phyloP scores from a whole-genome alignment of 2,888 invertebrate species.

The Strigamia maritima region DNA sequence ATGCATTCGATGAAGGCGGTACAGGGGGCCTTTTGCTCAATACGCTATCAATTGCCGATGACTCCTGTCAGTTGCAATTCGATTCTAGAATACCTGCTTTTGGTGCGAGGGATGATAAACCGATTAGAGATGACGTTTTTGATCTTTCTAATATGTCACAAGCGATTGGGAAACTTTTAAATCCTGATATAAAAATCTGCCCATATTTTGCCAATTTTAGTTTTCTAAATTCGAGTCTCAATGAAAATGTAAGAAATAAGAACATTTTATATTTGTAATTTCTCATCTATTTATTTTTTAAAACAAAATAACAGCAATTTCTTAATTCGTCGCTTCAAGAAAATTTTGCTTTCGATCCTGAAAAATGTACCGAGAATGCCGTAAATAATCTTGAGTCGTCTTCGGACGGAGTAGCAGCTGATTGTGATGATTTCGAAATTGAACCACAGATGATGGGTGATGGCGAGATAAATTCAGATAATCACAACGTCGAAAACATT shows the following conservation, averaged over 20 bases:
- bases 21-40: conserved; percentile 51
- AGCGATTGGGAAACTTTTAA: not conserved
- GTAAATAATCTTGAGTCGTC: not conserved
- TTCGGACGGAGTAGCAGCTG: not conserved
- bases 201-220: conserved; percentile 1
- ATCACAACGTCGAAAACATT: not conserved
- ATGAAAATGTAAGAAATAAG: not conserved
- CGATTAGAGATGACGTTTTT: not conserved
- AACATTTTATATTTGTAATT: too few species aligned
- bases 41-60: conserved; percentile 17
- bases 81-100: conserved; percentile 46
- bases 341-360: not conserved
- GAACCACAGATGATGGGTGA: not conserved
- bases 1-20: conserved; percentile 54
- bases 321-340: not conserved
- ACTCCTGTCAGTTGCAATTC: not conserved
- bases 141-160: not conserved
- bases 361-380: not conserved
- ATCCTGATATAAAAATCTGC: not conserved
- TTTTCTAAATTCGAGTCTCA: not conserved
- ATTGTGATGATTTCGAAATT: not conserved
- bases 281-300: not conserved
- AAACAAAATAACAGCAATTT: not conserved
- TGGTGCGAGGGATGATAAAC: conserved; percentile 43
- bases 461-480: not conserved